Evolutionary conservation across 2,888 invertebrate species (phyloP).

Genomic region (Catocala nupta): DNA sequence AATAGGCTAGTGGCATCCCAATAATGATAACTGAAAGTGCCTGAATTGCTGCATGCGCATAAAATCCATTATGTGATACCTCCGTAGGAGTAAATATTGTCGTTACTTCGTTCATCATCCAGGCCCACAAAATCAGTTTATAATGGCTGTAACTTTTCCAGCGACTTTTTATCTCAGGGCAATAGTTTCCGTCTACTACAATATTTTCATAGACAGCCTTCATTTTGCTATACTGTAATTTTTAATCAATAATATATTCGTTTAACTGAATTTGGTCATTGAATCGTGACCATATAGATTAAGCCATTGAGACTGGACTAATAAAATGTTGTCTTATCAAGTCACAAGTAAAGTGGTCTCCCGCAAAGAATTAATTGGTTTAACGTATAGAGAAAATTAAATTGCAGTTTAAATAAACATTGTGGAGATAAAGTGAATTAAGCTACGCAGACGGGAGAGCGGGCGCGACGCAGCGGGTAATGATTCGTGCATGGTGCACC

Average conservation of each 20-base stretch:
- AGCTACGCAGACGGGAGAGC: conserved; percentile 67
- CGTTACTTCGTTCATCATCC: conserved; percentile 77
- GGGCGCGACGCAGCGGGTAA: conserved; percentile 79
- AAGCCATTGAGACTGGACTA: conserved; percentile 1
- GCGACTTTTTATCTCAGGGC: conserved; percentile 55
- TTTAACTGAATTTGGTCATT: background rate
- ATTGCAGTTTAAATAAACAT: conserved; percentile 76
- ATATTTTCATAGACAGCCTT: conserved; percentile 34
- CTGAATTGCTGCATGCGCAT: conserved; percentile 62
- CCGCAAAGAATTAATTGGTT: conserved; percentile 48
- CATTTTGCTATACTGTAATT: conserved; percentile 29
- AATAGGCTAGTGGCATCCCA: conserved; percentile 77
- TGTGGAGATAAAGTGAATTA: conserved; percentile 82
- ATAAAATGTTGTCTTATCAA: conserved; percentile 18
- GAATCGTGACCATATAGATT: conserved; percentile 49
- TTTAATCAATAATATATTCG: conserved; percentile 11
- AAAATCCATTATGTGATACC: conserved; percentile 72
- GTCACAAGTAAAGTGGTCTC: conserved; percentile 14
- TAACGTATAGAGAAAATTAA: conserved; percentile 65
- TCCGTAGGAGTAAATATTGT: conserved; percentile 63
- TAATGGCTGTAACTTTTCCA: conserved; percentile 73
- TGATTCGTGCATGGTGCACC: conserved; percentile 85
- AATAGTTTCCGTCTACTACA: conserved; percentile 53
- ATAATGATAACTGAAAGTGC: conserved; percentile 65
- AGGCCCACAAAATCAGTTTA: conserved; percentile 70